Base-by-base conservation (phyloP, 2,797 vertebrate species). In the Tarsius wallacei region DNA sequence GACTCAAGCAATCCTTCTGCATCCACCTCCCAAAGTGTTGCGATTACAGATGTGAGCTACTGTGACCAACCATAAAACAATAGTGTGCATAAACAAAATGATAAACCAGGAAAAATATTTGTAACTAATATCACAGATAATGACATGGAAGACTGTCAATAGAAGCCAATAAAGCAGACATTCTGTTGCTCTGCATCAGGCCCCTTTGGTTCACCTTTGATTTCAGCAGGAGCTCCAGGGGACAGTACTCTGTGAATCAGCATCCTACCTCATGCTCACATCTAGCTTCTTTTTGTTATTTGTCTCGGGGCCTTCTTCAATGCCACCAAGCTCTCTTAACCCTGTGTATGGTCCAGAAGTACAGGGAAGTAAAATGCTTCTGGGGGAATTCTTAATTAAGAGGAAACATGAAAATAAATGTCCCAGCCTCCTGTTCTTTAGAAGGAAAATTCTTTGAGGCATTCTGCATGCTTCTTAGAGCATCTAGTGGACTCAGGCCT, bases 391-490 rank as follows among this genome's bases (percentile, higher is more conserved):
- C 36, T 76, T 33, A 86, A 31, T 47, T 51, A 68, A 51, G 42
- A 51, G 26, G 14, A 17, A 3, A 59, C 53, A 51, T 47, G 24
- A 84, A 55, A 83, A 90, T 84, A 53, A 87, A 59, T n/a, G 15
- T 26, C 7, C n/a, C 22, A 70, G 53, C 24, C 6, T 90, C 78
- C 59, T 19, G 24, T 81, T 84, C 55, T 68, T 70, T 21, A 78
- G n/a, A 61, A 24, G 4, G 33, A 77, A 55, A 90, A 76, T 70
- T 90, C 53, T 86, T 33, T 82, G 19, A 90, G 82, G 31, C 47
- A 81, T 90, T 95, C 31, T 63, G 64, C 51, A 21, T 49, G 90
- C 57, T 91, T 89, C 73, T 81, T 61, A 21, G 21, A 86, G 51
- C 47, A 76, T 31, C 73, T 93, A 22, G 49, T 47, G 26, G 28